Base-by-base conservation (phyloP, 2,888 invertebrate species). In the Metalampra italica region DNA sequence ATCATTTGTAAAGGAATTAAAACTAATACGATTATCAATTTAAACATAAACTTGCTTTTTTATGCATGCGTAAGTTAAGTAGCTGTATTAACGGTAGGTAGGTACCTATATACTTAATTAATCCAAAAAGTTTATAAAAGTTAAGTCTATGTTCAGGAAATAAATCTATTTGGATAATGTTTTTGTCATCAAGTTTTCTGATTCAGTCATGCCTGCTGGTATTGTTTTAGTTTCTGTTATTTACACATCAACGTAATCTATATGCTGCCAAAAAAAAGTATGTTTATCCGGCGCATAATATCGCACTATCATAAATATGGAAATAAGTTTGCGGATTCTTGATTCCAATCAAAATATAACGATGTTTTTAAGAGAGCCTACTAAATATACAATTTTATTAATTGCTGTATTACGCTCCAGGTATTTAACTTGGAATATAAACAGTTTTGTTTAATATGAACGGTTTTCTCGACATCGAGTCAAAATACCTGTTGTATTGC, bases 1-100 rank as follows among this genome's bases (percentile, higher is more conserved):
- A 61, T 56, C 66, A 68, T 78, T 68, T 66, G 52, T 73, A 66
- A 71, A 50, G 63, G 67, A 67, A 71, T 77, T 72, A 70, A 70
- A 66, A 66, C 55, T 66, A 66, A 69, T 61, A 54, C 62, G 57
- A 45, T n/a, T 46, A 51, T 48, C 52, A 57, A 60, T 62, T 55
- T 48, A 43, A 50, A 57, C 53, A 62, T 65, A 60, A 66, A 60
- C 58, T 65, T 59, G 59, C 62, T 59, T 60, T 62, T 59, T 60
- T 46, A 47, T 50, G 54, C 57, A 64, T 60, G n/a, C n/a, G n/a
- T 46, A 57, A 54, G 44, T 55, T 30, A 45, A 13, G 44, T 49
- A 41, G 46, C 45, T 47, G 65, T 61, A 62, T 63, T 62, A 62
- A 57, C 57, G 58, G n/a, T n/a, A n/a, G n/a, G n/a, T n/a, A n/a